These are phyloP conservation scores for Eilema griseolum DNA, from an alignment of 2,888 invertebrate species.

Conservation along the genomic window DNA sequence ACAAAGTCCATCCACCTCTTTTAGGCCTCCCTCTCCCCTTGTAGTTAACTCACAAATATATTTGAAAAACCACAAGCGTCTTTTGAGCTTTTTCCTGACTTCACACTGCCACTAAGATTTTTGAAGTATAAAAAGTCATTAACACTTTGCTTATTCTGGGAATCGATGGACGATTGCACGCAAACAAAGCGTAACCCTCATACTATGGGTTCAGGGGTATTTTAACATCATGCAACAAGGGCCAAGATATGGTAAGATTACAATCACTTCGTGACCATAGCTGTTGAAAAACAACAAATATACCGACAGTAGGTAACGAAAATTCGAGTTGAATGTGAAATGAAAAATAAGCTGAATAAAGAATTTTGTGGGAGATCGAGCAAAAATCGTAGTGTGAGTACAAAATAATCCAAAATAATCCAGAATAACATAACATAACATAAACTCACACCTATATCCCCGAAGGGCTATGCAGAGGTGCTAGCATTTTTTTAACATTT, in stretches of 20 bases:
- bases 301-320: neutral
- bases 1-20: too few species aligned
- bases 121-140: neutral
- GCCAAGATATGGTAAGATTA: neutral
- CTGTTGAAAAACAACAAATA: neutral
- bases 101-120: neutral
- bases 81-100: neutral
- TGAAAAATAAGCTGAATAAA: neutral
- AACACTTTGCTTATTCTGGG: neutral
- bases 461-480: too few species aligned
- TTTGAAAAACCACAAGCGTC: neutral
- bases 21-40: too few species aligned
- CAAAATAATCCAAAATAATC: too few species aligned
- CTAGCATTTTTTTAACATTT: too few species aligned
- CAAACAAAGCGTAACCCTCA: neutral
- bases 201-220: neutral
- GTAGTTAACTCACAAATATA: neutral
- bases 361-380: too few species aligned
- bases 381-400: too few species aligned
- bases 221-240: neutral
- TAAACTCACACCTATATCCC: too few species aligned
- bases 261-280: neutral
- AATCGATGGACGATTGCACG: constrained; percentile 4
- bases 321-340: neutral
- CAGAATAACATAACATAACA: too few species aligned